phyloP scores from a whole-genome alignment of 2,113 vertebrate genomes.

The Sapayoa aenigma region DNA sequence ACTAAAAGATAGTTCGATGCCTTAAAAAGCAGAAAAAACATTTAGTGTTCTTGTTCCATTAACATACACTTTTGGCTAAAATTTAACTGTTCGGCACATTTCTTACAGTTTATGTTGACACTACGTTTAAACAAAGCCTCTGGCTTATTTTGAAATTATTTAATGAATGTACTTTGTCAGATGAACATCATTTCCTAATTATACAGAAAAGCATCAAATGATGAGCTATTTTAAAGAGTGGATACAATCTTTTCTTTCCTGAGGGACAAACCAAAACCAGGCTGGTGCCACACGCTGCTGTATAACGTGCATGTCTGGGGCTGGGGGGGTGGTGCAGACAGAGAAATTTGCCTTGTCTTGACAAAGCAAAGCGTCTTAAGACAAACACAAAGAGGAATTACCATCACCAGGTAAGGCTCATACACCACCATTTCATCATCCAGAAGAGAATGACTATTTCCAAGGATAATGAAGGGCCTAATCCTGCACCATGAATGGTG shows the following conservation, averaged over 20 bases:
- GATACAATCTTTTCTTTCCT: conserved; percentile 34
- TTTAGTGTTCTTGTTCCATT: conserved; percentile 77
- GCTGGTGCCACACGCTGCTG: neutral
- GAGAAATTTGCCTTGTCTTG: neutral
- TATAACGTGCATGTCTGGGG: neutral
- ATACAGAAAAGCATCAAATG: conserved; percentile 35
- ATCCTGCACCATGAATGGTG: conserved; percentile 2
- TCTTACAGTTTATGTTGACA: conserved; percentile 71
- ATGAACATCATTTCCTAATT: conserved; percentile 67
- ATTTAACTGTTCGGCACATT: conserved; percentile 57
- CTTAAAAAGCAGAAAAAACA: conserved; percentile 73
- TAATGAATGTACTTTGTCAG: conserved; percentile 77
- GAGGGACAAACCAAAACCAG: conserved; percentile 26
- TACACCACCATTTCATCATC: rapidly evolving
- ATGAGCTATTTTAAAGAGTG: conserved; percentile 44
- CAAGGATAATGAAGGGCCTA: conserved; percentile 15
- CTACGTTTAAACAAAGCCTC: conserved; percentile 67
- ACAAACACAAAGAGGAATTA: neutral
- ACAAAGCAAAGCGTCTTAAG: neutral
- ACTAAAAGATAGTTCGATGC: conserved; percentile 67
- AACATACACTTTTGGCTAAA: conserved; percentile 70
- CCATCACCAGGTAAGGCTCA: neutral
- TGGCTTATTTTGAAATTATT: conserved; percentile 74
- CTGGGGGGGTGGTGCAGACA: neutral
- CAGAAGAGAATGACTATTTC: neutral